These are phyloP conservation scores for Peromyscus eremicus DNA, from an alignment of 2,797 vertebrate genomes.

Conservation along the genomic window DNA sequence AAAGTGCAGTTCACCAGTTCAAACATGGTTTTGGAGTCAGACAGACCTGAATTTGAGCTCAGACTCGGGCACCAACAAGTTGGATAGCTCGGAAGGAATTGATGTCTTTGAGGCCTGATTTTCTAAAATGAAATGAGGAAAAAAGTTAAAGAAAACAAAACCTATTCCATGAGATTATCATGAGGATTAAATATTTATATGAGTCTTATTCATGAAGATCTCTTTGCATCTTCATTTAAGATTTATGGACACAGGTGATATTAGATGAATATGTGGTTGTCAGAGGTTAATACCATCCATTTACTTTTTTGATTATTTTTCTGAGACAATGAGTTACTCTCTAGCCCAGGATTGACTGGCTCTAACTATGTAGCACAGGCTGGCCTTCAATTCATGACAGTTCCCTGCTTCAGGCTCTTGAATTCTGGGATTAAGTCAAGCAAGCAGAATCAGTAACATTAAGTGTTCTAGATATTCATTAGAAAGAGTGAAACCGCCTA, in stretches of 20 bases:
- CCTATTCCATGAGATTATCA: not conserved
- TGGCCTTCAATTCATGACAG: not conserved
- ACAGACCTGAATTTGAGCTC: not conserved
- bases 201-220: not conserved
- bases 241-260: not conserved
- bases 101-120: not conserved
- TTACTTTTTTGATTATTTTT: conserved; percentile 1
- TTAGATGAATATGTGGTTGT: not conserved
- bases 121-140: conserved; percentile 11
- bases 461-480: not conserved
- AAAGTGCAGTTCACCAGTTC: not conserved
- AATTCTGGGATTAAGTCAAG: not conserved
- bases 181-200: not conserved
- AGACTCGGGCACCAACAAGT: not conserved
- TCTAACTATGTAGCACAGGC: not conserved
- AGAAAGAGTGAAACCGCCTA: not conserved
- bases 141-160: not conserved
- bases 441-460: not conserved
- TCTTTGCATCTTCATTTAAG: conserved; percentile 28
- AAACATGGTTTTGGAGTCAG: not conserved
- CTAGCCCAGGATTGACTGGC: not conserved
- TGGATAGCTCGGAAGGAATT: not conserved
- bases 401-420: not conserved
- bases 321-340: not conserved
- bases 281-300: not conserved